Conservation (phyloP, 2,113 vertebrate species). For the Madoqua kirkii region DNA sequence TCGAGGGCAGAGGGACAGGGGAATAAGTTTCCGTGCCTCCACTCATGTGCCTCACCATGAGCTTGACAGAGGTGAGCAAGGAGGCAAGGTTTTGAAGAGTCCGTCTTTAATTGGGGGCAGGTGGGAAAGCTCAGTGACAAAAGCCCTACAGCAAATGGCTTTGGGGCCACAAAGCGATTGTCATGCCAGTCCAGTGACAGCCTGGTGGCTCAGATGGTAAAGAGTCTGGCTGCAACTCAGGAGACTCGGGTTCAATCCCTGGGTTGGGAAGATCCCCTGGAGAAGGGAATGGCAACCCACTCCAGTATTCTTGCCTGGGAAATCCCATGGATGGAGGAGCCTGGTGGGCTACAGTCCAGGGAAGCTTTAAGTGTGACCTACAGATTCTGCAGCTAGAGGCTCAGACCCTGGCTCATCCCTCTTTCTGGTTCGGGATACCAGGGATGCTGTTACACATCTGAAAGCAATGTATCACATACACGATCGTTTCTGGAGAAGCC, state of each 20-base stretch:
- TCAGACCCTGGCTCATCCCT: not conserved
- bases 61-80: not conserved
- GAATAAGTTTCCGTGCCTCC: not conserved
- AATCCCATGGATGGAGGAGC: not conserved
- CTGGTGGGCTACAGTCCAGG: not conserved
- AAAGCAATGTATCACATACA: not conserved
- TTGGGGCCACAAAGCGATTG: not conserved
- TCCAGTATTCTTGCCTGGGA: not conserved
- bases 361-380: not conserved
- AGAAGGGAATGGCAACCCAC: not conserved
- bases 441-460: not conserved
- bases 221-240: not conserved
- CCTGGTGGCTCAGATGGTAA: not conserved
- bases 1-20: not conserved
- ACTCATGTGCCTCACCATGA: not conserved
- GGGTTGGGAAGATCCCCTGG: not conserved
- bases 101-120: not conserved
- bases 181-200: not conserved
- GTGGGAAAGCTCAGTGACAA: not conserved
- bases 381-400: not conserved
- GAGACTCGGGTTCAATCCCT: not conserved
- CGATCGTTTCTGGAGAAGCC: not conserved
- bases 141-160: not conserved
- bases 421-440: not conserved
- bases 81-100: not conserved